A percentile compares a stretch with the other conserved stretches of the same genome.
phyloP scores from a whole-genome alignment of 2,113 vertebrate genomes.

The Ictalurus punctatus region DNA sequence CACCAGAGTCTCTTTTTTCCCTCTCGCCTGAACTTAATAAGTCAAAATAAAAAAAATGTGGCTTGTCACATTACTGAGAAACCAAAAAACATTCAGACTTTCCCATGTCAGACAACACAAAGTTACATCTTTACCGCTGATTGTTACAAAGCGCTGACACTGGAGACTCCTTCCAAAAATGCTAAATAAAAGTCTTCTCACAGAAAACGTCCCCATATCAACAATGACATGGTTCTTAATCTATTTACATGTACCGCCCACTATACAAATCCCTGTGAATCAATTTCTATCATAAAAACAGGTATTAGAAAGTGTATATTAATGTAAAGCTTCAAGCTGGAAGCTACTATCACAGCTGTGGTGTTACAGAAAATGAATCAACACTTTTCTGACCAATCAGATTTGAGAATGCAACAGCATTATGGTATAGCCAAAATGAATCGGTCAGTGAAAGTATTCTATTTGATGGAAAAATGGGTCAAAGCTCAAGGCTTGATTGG shows the following conservation, averaged over 20 bases:
- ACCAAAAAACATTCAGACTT: not conserved
- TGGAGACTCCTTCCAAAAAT: not conserved
- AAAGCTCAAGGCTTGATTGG: constrained; percentile 5
- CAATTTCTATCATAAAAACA: not conserved
- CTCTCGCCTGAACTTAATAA: not conserved
- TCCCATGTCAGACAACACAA: not conserved
- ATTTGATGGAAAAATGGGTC: constrained; percentile 33
- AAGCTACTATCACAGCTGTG: too few relatives aligned
- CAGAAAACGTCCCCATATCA: not conserved
- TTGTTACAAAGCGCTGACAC: not conserved
- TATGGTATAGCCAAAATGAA: constrained; percentile 9
- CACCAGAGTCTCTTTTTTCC: not conserved
- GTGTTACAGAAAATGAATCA: not conserved
- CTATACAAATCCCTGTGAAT: not conserved
- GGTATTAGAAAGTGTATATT: too few relatives aligned
- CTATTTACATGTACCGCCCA: not conserved
- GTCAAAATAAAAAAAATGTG: not conserved
- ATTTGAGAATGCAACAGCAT: not conserved
- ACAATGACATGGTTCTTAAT: not conserved
- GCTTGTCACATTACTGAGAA: not conserved
- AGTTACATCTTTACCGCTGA: not conserved
- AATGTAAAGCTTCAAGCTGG: too few relatives aligned
- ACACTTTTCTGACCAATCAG: not conserved
- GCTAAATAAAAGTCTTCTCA: not conserved
- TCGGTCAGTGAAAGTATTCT: constrained; percentile 10